Conservation (phyloP, 2,113 vertebrate genomes). For the Aspiorhynchus laticeps region DNA sequence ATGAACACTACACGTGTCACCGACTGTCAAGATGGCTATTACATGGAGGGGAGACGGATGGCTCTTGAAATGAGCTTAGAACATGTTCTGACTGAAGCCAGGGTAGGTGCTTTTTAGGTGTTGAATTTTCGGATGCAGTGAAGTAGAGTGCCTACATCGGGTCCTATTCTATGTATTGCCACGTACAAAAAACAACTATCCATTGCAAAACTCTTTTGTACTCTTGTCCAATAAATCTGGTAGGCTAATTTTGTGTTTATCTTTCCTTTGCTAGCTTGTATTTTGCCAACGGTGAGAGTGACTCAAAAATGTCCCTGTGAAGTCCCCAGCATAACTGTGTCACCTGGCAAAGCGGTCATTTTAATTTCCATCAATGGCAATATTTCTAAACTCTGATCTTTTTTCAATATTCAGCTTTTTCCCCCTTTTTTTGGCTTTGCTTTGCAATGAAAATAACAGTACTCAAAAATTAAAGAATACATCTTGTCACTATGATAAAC, state of each 20-base stretch:
- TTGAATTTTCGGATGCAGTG: too few relatives aligned
- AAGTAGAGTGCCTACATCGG: too few relatives aligned
- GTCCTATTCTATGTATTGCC: too few relatives aligned
- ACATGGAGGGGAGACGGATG: too few relatives aligned
- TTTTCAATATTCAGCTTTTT: too few relatives aligned
- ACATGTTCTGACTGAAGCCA: too few relatives aligned
- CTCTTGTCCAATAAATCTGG: not conserved
- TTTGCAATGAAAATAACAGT: constrained; percentile 6
- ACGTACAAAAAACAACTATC: too few relatives aligned
- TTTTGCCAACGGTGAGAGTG: not conserved
- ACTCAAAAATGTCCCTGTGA: constrained; percentile 23
- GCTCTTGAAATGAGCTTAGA: too few relatives aligned
- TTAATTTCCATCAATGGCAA: constrained; percentile 33
- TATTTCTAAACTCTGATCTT: constrained; percentile 5
- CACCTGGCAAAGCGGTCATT: constrained; percentile 6
- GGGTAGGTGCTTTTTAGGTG: too few relatives aligned
- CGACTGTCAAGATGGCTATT: too few relatives aligned
- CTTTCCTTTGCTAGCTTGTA: not conserved
- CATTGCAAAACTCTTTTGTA: not conserved
- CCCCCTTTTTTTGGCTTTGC: not conserved
- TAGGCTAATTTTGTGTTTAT: not conserved
- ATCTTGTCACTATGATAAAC: constrained; percentile 1
- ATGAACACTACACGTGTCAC: too few relatives aligned
- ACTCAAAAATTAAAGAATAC: not conserved
- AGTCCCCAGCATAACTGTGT: not conserved